These are phyloP conservation scores for Halictus rubicundus DNA, from an alignment of 1,140 invertebrate species.

Conservation along the genomic window DNA sequence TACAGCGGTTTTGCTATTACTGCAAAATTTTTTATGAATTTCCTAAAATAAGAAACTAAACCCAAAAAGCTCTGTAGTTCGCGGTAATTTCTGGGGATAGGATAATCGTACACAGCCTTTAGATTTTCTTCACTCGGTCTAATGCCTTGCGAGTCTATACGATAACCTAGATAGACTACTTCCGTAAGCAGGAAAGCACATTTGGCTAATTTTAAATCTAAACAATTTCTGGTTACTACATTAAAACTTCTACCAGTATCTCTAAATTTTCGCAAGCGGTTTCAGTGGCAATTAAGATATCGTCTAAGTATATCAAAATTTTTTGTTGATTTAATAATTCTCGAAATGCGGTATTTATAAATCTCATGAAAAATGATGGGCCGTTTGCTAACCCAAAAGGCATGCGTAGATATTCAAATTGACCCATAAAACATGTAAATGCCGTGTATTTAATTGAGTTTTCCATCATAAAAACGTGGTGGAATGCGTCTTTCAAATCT, in stretches of 20 bases:
- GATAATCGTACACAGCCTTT: neutral
- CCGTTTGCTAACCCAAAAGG: neutral
- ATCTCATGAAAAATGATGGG: constrained; percentile 4
- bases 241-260: neutral
- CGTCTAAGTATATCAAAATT: constrained; percentile 20
- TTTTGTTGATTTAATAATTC: neutral
- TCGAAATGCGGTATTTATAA: constrained; percentile 8
- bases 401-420: constrained; percentile 11
- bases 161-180: neutral
- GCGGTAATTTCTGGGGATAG: neutral
- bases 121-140: neutral
- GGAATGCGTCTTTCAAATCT: constrained; percentile 29
- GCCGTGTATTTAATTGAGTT: neutral
- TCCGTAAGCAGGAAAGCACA: neutral
- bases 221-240: neutral
- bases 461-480: neutral
- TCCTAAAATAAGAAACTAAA: neutral
- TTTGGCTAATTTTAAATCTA: constrained; percentile 3
- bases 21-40: constrained; percentile 36
- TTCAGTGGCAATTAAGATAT: constrained; percentile 1
- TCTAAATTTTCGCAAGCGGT: neutral
- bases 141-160: neutral
- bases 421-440: constrained; percentile 1
- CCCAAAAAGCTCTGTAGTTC: constrained; percentile 21
- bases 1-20: constrained; percentile 43